Evolutionary conservation across 2,797 vertebrate species (phyloP).

Genomic region (Knipowitschia caucasica): DNA sequence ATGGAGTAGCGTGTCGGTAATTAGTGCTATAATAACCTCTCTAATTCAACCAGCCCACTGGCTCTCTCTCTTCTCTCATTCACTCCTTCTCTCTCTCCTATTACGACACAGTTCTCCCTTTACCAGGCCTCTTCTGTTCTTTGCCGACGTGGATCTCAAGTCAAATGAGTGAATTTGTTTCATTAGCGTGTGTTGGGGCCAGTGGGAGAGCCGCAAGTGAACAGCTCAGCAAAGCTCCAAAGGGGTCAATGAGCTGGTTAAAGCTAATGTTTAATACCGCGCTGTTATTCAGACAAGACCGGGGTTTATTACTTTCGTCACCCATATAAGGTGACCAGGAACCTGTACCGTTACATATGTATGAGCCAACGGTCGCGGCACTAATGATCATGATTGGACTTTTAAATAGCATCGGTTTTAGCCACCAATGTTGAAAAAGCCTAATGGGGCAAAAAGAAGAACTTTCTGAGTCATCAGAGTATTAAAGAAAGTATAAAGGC

Average conservation of each 20-base stretch:
- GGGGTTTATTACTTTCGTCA: constrained; percentile 15
- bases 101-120: constrained; percentile 19
- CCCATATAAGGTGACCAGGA: constrained; percentile 13
- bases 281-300: constrained; percentile 24
- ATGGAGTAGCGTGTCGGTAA: constrained; percentile 78
- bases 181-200: constrained; percentile 57
- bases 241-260: constrained; percentile 70
- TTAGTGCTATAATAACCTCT: constrained; percentile 83
- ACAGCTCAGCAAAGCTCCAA: constrained; percentile 56
- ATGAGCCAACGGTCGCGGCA: background rate
- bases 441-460: constrained; percentile 17
- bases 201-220: constrained; percentile 43
- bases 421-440: constrained; percentile 19
- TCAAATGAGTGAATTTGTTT: constrained; percentile 62
- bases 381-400: constrained; percentile 22
- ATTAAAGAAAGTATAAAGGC: constrained; percentile 12
- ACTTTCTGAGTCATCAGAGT: constrained; percentile 20
- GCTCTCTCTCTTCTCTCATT: constrained; percentile 42
- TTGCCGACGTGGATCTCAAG: constrained; percentile 38
- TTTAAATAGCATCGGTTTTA: constrained; percentile 8
- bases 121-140: constrained; percentile 31
- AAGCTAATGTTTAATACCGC: constrained; percentile 60
- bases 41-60: constrained; percentile 76
- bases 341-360: constrained; percentile 15
- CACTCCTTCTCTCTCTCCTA: constrained; percentile 14